phyloP scores from a whole-genome alignment of 2,888 invertebrate genomes.

The Microplitis deprimator region DNA sequence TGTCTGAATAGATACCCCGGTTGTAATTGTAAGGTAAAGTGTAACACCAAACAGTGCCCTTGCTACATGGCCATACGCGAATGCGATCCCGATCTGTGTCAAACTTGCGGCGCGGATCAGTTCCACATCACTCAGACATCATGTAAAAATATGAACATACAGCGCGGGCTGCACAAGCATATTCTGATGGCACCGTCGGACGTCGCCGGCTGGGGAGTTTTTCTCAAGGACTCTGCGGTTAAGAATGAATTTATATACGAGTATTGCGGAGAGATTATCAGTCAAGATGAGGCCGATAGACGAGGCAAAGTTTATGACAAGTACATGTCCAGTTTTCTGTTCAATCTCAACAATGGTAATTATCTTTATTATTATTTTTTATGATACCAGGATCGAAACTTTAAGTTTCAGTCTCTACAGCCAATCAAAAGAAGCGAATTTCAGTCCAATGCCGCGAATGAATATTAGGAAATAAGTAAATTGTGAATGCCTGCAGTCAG shows the following conservation, averaged over 20 bases:
- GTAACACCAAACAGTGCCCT: constrained; percentile 98
- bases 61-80: constrained; percentile 99
- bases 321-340: constrained; percentile 98
- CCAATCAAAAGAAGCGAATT: no score
- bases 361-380: background rate
- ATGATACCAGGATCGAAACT: no score
- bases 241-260: constrained; percentile 99
- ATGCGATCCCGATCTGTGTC: constrained; percentile 98
- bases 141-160: constrained; percentile 94
- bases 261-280: constrained; percentile 99
- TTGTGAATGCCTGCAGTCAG: no score
- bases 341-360: constrained; percentile 95
- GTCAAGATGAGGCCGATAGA: constrained; percentile 98
- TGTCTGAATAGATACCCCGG: constrained; percentile 98
- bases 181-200: constrained; percentile 96
- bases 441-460: no score
- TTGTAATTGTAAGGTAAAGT: constrained; percentile 97
- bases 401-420: no score
- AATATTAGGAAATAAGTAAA: no score
- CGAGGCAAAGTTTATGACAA: constrained; percentile 99
- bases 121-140: constrained; percentile 83
- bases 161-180: constrained; percentile 89
- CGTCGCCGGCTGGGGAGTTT: constrained; percentile 99
- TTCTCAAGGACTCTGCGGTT: constrained; percentile 93
- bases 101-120: constrained; percentile 95